phyloP scores from a whole-genome alignment of 2,888 invertebrate species.

The Exocentrus adspersus region DNA sequence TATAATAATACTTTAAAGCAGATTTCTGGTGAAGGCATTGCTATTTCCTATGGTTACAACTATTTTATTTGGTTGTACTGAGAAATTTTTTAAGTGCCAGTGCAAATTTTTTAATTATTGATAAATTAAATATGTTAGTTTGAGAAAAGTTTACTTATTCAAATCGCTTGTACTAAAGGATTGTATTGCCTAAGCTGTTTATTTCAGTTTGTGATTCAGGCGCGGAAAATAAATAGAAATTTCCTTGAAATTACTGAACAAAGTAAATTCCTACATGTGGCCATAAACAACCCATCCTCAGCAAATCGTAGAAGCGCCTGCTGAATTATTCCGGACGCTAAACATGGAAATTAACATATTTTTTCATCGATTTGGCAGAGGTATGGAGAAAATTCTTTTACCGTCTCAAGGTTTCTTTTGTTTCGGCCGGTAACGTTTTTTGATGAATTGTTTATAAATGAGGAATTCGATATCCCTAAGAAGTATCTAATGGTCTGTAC shows the following conservation, averaged over 20 bases:
- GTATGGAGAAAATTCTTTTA: constrained; percentile 50
- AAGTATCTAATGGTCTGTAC: constrained; percentile 49
- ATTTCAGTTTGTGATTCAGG: neutral
- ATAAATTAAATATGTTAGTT: no score
- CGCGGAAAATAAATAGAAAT: constrained; percentile 12
- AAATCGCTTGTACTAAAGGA: no score
- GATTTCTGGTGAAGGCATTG: no score
- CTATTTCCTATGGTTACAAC: no score
- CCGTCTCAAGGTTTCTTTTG: constrained; percentile 53
- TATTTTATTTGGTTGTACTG: no score
- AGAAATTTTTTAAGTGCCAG: no score
- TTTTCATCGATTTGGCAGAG: constrained; percentile 49
- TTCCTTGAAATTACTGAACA: constrained; percentile 33
- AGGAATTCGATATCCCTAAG: constrained; percentile 47
- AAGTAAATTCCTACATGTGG: constrained; percentile 37
- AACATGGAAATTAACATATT: constrained; percentile 54
- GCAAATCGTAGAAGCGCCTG: constrained; percentile 43
- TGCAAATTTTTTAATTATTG: no score
- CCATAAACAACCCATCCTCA: constrained; percentile 37
- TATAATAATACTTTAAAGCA: no score
- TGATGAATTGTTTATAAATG: constrained; percentile 50
- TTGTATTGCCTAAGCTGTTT: neutral
- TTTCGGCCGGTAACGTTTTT: constrained; percentile 46
- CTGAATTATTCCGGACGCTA: constrained; percentile 52
- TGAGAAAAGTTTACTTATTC: no score